These are phyloP conservation scores for Psilopsiagon aurifrons DNA, from an alignment of 2,113 vertebrate species.

Conservation along the genomic window DNA sequence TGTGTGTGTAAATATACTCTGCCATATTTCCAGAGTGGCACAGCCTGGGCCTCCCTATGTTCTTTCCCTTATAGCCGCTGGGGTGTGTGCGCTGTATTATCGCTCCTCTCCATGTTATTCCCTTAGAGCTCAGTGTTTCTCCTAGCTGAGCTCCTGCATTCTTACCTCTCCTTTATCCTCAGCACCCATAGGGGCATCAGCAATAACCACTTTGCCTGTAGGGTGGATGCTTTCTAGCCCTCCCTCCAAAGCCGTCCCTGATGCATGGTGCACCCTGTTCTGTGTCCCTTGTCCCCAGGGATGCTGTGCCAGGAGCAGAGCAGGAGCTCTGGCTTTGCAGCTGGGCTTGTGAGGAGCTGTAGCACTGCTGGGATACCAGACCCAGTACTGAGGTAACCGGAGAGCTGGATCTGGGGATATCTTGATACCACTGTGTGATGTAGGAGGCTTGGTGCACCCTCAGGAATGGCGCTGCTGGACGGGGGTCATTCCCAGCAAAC, in stretches of 20 bases:
- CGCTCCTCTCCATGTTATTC: neutral
- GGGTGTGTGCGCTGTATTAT: fast-evolving
- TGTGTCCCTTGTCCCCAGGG: neutral
- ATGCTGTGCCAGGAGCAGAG: neutral
- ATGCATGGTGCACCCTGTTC: fast-evolving
- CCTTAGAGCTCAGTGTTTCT: neutral
- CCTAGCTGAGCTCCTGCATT: neutral
- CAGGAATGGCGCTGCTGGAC: neutral
- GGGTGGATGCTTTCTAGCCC: neutral
- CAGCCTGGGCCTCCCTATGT: conserved; percentile 55
- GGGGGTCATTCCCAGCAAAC: neutral
- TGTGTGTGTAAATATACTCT: conserved; percentile 90
- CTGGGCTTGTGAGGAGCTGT: neutral
- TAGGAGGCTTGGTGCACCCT: neutral
- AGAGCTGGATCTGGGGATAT: neutral
- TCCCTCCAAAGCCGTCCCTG: neutral
- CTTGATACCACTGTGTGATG: neutral
- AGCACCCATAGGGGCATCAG: neutral
- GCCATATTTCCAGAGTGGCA: conserved; percentile 82
- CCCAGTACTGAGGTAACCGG: fast-evolving
- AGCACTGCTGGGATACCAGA: neutral
- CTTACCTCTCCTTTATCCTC: neutral
- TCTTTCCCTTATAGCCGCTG: neutral
- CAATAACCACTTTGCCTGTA: conserved; percentile 67
- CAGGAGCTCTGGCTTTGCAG: neutral